phyloP scores from a whole-genome alignment of 2,113 vertebrate species.

The Thermophis baileyi region DNA sequence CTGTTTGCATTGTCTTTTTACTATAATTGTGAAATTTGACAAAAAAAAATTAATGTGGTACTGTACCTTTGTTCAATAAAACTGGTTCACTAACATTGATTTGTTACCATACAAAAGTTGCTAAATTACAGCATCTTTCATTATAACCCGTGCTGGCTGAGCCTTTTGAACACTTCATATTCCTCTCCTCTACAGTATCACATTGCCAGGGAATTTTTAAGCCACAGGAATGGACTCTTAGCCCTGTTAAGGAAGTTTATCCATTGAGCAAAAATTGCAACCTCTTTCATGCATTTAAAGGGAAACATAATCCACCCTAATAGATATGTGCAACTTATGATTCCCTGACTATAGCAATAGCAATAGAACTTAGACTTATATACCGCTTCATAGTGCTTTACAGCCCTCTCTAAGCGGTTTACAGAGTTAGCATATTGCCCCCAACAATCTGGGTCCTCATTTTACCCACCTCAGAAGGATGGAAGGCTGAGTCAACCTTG shows the following conservation, averaged over 20 bases:
- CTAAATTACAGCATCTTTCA: background rate
- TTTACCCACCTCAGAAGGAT: no score
- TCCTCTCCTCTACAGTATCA: background rate
- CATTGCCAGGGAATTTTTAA: background rate
- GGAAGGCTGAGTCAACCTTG: no score
- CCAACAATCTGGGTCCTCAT: no score
- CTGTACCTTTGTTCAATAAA: background rate
- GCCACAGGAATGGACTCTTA: background rate
- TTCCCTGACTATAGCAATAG: no score
- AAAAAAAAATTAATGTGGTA: background rate
- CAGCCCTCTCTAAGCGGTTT: no score
- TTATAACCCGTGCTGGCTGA: background rate
- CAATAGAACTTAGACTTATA: no score
- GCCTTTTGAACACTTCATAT: background rate
- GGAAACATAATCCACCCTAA: background rate
- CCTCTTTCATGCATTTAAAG: background rate
- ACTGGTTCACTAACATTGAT: background rate
- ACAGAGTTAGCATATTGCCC: no score
- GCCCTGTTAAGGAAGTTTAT: background rate
- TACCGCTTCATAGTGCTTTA: no score
- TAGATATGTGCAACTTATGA: background rate
- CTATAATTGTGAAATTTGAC: background rate
- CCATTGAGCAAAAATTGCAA: background rate
- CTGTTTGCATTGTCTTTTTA: background rate
- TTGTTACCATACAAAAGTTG: background rate